Evolutionary conservation across 2,888 invertebrate species (phyloP).

Genomic region (Tetranychus truncatus): DNA sequence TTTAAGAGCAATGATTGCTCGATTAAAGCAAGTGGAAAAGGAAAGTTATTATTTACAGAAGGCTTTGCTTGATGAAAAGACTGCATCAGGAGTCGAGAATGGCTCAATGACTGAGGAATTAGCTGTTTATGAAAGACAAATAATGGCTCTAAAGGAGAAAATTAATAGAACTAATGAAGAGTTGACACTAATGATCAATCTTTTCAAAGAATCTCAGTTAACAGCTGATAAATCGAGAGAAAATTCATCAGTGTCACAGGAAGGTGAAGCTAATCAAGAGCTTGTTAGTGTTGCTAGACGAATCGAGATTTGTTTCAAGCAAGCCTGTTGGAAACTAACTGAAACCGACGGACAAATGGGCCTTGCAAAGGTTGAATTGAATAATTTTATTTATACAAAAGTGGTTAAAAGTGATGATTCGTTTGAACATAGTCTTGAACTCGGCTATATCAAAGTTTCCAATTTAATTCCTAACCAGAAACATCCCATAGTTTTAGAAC

Average conservation of each 20-base stretch:
- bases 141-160: conserved; percentile 72
- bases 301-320: conserved; percentile 92
- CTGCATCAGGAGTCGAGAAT: not conserved
- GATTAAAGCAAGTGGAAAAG: conserved; percentile 58
- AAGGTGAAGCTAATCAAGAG: conserved; percentile 39
- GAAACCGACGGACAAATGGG: conserved; percentile 95
- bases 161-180: conserved; percentile 75
- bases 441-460: conserved; percentile 85
- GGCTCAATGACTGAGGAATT: conserved; percentile 5
- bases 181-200: conserved; percentile 81
- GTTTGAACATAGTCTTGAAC: conserved; percentile 83
- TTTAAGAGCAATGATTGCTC: conserved; percentile 42
- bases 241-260: conserved; percentile 30
- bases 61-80: conserved; percentile 20
- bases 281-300: conserved; percentile 51
- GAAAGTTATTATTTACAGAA: conserved; percentile 29
- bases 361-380: conserved; percentile 81
- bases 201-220: conserved; percentile 61
- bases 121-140: conserved; percentile 31
- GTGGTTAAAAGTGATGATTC: conserved; percentile 90
- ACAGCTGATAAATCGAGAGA: conserved; percentile 34
- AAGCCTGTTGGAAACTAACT: conserved; percentile 91
- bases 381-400: conserved; percentile 92
- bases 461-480: conserved; percentile 83
- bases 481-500: conserved; percentile 68